phyloP scores from a whole-genome alignment of 2,113 vertebrate genomes.

The Gymnobelideus leadbeateri region DNA sequence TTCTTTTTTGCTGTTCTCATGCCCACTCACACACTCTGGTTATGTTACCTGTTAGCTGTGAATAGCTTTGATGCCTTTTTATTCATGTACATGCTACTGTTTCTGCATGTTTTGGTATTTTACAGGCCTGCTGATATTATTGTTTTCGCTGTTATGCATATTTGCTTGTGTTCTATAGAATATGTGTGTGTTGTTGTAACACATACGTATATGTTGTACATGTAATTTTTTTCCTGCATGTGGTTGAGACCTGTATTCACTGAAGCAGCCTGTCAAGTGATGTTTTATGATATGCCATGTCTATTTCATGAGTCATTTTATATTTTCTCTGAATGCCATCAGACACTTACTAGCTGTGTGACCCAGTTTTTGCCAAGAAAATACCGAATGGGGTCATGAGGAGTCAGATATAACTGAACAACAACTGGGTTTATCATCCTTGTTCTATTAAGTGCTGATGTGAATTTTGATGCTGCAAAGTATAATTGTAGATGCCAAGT shows the following conservation, averaged over 20 bases:
- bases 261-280: not conserved
- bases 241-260: not conserved
- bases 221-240: not conserved
- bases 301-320: not conserved
- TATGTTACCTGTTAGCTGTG: not conserved
- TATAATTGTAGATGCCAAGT: not conserved
- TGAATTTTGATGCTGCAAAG: not conserved
- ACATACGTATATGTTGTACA: not conserved
- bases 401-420: not conserved
- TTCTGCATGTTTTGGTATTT: not conserved
- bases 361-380: no score
- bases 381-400: no score
- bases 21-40: not conserved
- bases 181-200: not conserved
- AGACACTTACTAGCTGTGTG: not conserved
- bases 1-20: not conserved
- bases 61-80: not conserved
- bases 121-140: not conserved
- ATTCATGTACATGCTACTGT: not conserved
- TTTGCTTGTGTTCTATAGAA: not conserved
- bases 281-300: not conserved
- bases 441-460: not conserved
- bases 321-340: not conserved
- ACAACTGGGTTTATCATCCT: not conserved
- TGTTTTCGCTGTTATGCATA: not conserved